phyloP scores from a whole-genome alignment of 2,797 vertebrate genomes.

The Pangasius mekongensis region DNA sequence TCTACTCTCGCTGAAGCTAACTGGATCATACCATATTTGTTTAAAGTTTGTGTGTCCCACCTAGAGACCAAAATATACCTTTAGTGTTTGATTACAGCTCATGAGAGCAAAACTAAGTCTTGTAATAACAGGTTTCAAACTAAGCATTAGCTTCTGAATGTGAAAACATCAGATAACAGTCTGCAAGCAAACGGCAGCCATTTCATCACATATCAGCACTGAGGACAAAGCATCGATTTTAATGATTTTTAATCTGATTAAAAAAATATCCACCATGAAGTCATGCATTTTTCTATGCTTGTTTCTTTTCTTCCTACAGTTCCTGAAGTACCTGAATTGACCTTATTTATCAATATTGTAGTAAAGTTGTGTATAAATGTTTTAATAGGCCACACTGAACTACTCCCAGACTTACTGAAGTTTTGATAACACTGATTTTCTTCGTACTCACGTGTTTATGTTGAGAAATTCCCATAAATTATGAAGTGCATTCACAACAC shows the following conservation, averaged over 20 bases:
- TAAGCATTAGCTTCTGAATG: background rate
- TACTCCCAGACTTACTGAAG: background rate
- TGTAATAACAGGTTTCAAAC: slow-evolving; percentile 23
- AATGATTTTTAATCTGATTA: no score
- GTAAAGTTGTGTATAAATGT: background rate
- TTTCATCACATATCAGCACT: background rate
- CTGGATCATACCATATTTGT: background rate
- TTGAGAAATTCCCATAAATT: background rate
- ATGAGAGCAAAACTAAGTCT: background rate
- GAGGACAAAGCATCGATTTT: background rate
- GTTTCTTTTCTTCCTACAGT: background rate
- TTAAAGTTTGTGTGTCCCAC: background rate
- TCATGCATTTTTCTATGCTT: background rate
- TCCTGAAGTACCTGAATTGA: background rate
- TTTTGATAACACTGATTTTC: background rate
- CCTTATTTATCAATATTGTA: background rate
- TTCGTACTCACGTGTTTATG: no score
- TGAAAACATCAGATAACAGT: background rate
- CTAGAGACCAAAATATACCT: slow-evolving; percentile 12
- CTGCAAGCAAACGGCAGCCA: background rate
- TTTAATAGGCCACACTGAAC: background rate
- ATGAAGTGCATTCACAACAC: background rate
- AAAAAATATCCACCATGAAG: background rate
- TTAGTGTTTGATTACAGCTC: slow-evolving; percentile 4
- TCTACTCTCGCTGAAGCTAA: background rate